phyloP scores from a whole-genome alignment of 2,797 vertebrate species.

The Orestias chungarensis region DNA sequence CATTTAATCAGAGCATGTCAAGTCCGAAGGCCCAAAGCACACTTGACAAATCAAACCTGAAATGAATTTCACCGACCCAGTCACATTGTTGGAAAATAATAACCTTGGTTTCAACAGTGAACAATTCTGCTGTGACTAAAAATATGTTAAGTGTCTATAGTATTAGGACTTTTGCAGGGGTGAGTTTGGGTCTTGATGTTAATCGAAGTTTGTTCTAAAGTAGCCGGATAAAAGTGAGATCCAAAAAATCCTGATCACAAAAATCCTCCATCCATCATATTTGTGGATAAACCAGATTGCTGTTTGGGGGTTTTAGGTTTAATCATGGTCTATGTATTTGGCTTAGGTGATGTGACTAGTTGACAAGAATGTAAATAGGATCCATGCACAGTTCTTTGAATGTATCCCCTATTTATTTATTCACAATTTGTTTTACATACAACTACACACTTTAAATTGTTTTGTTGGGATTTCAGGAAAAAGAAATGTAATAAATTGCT shows the following conservation, averaged over 20 bases:
- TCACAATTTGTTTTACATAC: not conserved
- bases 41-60: not conserved
- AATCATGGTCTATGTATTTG: not conserved
- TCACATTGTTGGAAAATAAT: not conserved
- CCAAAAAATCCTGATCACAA: not conserved
- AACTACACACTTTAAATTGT: not conserved
- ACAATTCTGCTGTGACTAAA: not conserved
- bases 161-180: not conserved
- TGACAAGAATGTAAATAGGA: not conserved
- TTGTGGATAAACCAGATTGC: not conserved
- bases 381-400: not conserved
- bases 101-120: not conserved
- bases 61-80: not conserved
- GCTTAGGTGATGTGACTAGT: not conserved
- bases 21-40: not conserved
- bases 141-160: not conserved
- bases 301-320: not conserved
- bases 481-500: not conserved
- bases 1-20: not conserved
- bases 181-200: not conserved
- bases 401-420: not conserved
- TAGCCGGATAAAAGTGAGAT: not conserved
- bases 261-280: not conserved
- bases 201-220: not conserved
- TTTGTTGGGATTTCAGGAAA: slow-evolving; percentile 3